Base-by-base conservation (phyloP, 2,888 invertebrate genomes). In the Neoitamus cyanurus region DNA sequence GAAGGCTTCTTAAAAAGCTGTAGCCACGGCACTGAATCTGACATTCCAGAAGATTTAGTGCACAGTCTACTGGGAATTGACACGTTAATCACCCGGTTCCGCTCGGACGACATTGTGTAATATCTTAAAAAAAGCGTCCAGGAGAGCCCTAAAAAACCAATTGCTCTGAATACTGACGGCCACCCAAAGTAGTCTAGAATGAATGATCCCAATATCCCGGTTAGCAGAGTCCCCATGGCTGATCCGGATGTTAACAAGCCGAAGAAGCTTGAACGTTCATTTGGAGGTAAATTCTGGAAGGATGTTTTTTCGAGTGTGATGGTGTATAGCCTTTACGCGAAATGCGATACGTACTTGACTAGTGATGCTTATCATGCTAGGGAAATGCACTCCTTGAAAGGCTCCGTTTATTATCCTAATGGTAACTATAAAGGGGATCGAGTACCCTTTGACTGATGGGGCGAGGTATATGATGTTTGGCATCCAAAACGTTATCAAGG, bases 331-430 rank as follows among this genome's bases (percentile, higher is more conserved):
- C n/a, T n/a, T n/a, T n/a, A n/a, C n/a, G n/a, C n/a, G 48, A n/a
- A 28, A 20, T 37, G 28, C 1, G 34, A 31, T 13, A 85, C 88
- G 88, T 84, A 91, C 91, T 87, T 91, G 93, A 87, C 94, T 94
- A 73, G 94, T 93, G 82, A 95, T 89, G 88, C 94, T 94, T 82
- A 94, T 94, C 92, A 95, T 93, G 87, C 94, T 93, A 78, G 95
- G 95, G 90, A 94, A 94, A 90, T 95, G 95, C 70, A 94, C 93
- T 83, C 94, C 92, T 86, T 95, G 95, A 88, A 93, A 93, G n/a
- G 94, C 93, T 75, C 95, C 95, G 87, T 94, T 93, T 5, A 94
- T 88, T 36, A 94, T 93, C 87, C 95, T 91, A 46, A 93, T 91
- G 15, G 92, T 89, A n/a, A 94, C 93, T 83, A 94, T 92, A 70